A percentile compares a stretch with the other conserved stretches of the same genome.
Evolutionary conservation across 1,140 invertebrate species (phyloP).

Genomic region (Caenorhabditis inopinata): DNA sequence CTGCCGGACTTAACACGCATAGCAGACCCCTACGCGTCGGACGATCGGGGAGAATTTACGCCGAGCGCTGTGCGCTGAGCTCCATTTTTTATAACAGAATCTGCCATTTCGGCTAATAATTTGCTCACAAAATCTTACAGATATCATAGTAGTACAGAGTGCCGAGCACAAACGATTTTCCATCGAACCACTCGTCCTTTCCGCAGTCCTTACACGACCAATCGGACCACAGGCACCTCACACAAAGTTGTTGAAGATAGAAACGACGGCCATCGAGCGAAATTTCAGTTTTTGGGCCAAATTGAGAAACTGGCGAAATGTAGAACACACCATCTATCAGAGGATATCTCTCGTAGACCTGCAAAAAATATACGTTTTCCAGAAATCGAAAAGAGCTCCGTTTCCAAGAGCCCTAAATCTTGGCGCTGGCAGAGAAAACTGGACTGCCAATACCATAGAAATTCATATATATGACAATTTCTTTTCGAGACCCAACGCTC

Average conservation of each 20-base stretch:
- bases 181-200: slow-evolving; percentile 34
- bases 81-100: too few relatives aligned
- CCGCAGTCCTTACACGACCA: slow-evolving; percentile 41
- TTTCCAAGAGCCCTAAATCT: too few relatives aligned
- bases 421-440: too few relatives aligned
- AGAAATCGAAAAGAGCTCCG: too few relatives aligned
- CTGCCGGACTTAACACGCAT: too few relatives aligned
- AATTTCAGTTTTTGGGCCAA: slow-evolving; percentile 27
- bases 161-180: slow-evolving; percentile 35
- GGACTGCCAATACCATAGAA: too few relatives aligned
- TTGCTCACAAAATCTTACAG: not conserved
- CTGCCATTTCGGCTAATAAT: too few relatives aligned
- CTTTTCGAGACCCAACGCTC: too few relatives aligned
- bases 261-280: slow-evolving; percentile 22
- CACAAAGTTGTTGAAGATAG: slow-evolving; percentile 41
- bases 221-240: slow-evolving; percentile 39
- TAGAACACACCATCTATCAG: slow-evolving; percentile 44
- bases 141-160: slow-evolving; percentile 45
- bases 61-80: too few relatives aligned
- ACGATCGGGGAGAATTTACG: too few relatives aligned
- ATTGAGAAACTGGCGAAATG: slow-evolving; percentile 36
- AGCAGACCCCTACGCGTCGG: too few relatives aligned
- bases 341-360: slow-evolving; percentile 44
- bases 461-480: too few relatives aligned
- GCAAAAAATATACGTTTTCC: not conserved